phyloP scores from a whole-genome alignment of 1,140 invertebrate genomes.

The Tribolium castaneum region DNA sequence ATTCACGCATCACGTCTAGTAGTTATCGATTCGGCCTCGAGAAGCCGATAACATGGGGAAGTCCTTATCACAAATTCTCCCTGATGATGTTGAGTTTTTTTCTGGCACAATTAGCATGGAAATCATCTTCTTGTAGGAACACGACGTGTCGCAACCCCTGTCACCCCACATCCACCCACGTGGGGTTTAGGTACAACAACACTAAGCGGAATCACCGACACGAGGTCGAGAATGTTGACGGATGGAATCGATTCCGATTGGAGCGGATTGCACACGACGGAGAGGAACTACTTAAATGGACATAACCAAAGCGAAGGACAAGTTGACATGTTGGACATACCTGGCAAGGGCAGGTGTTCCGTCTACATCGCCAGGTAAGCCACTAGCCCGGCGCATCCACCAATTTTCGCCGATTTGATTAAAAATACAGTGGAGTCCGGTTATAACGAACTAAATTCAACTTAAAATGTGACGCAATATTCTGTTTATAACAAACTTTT shows the following conservation, averaged over 20 bases:
- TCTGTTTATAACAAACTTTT: no score
- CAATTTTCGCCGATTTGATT: slow-evolving; percentile 11
- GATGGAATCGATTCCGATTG: slow-evolving; percentile 72
- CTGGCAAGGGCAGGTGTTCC: slow-evolving; percentile 91
- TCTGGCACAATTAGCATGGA: slow-evolving; percentile 1
- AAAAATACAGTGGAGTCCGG: no score
- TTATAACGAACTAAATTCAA: no score
- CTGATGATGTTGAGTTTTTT: not conserved
- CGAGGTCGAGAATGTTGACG: slow-evolving; percentile 59
- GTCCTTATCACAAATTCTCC: not conserved
- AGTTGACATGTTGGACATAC: slow-evolving; percentile 93
- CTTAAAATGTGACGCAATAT: no score
- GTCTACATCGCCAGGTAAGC: slow-evolving; percentile 85
- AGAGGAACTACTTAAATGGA: slow-evolving; percentile 68
- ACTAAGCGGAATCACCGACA: slow-evolving; percentile 54
- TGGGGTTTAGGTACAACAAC: slow-evolving; percentile 66
- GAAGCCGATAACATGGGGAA: not conserved
- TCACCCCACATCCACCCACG: slow-evolving; percentile 68
- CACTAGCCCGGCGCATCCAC: not conserved
- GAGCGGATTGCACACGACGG: slow-evolving; percentile 67
- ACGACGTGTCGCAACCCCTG: slow-evolving; percentile 68
- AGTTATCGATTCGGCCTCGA: not conserved
- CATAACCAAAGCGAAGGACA: slow-evolving; percentile 68
- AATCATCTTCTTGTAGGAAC: slow-evolving; percentile 13
- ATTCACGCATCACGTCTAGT: not conserved